Percentiles rank a stretch among this genome's conserved stretches.
Conservation (phyloP, 2,797 vertebrate genomes). For the Moxostoma hubbsi region DNA sequence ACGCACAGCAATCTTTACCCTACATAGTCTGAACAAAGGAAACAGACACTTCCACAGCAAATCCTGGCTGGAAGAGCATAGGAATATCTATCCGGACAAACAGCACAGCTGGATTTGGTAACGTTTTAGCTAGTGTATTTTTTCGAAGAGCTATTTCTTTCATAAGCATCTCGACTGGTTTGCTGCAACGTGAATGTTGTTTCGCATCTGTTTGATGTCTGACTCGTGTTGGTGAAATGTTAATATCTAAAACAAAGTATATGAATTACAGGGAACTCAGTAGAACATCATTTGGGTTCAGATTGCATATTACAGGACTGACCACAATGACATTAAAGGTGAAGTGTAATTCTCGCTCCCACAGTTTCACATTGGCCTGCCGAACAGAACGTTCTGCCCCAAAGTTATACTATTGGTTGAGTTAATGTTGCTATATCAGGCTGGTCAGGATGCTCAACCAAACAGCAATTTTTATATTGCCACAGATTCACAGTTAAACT, state of each 20-base stretch:
- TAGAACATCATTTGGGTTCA: background rate
- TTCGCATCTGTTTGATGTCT: background rate
- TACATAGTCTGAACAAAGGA: conserved; percentile 45
- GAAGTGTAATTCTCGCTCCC: background rate
- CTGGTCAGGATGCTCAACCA: no score
- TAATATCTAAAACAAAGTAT: background rate
- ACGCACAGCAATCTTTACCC: conserved; percentile 22
- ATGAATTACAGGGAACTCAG: background rate
- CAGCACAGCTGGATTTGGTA: background rate
- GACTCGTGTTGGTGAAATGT: background rate
- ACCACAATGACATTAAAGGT: background rate
- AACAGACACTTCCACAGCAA: conserved; percentile 56
- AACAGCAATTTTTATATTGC: no score
- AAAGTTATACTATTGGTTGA: no score
- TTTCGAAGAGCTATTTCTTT: background rate
- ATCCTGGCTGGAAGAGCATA: conserved; percentile 53
- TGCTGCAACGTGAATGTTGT: background rate
- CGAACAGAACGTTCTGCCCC: no score
- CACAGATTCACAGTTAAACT: no score
- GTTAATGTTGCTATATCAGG: no score
- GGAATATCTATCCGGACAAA: conserved; percentile 6
- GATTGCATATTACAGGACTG: background rate
- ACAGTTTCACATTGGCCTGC: no score
- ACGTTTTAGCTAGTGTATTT: background rate
- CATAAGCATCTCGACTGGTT: background rate